Percentiles rank a stretch among this genome's conserved stretches.
These are phyloP conservation scores for Proisotoma minuta DNA, from an alignment of 2,888 invertebrate genomes.

Conservation along the genomic window DNA sequence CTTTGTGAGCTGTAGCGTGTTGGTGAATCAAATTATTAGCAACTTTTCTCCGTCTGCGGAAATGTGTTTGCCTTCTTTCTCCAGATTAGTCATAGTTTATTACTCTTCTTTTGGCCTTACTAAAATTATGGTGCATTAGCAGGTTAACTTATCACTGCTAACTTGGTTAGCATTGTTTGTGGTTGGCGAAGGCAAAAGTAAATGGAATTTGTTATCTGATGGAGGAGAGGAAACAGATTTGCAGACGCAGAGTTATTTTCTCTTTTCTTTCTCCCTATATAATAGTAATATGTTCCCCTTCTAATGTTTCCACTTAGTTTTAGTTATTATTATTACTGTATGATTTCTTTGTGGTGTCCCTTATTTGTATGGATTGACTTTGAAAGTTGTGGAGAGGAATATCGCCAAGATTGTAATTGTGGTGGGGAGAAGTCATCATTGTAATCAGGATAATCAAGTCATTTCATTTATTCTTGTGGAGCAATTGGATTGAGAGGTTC, in stretches of 20 bases:
- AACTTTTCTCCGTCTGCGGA: background rate
- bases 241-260: slow-evolving; percentile 45
- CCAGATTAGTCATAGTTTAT: background rate
- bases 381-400: background rate
- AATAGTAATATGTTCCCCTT: slow-evolving; percentile 46
- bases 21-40: no score
- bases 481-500: slow-evolving; percentile 10
- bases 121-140: background rate
- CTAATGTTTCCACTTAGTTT: slow-evolving; percentile 19
- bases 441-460: slow-evolving; percentile 33
- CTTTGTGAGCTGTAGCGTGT: no score
- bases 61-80: background rate
- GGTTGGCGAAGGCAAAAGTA: background rate
- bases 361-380: no score
- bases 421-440: slow-evolving; percentile 15
- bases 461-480: slow-evolving; percentile 37
- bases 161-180: background rate
- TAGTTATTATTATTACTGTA: slow-evolving; percentile 8
- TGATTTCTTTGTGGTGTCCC: background rate
- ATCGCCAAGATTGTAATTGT: background rate
- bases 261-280: slow-evolving; percentile 24
- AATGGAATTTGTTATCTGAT: slow-evolving; percentile 21
- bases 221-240: slow-evolving; percentile 41
- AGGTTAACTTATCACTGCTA: no score
- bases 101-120: background rate